Conservation (phyloP, 1,140 invertebrate genomes). For the Ceratina australensis region DNA sequence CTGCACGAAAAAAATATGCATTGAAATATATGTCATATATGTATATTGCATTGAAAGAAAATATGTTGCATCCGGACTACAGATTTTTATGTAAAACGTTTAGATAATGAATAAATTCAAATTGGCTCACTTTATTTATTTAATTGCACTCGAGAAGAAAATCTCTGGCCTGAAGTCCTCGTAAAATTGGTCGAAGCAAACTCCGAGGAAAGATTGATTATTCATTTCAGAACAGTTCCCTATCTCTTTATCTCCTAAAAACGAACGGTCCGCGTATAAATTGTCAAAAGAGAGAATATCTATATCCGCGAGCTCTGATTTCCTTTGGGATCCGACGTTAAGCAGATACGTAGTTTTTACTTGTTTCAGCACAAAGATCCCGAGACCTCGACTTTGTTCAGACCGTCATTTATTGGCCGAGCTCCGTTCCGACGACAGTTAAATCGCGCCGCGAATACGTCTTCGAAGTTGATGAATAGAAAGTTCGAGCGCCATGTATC, state of each 20-base stretch:
- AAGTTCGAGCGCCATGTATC: background rate
- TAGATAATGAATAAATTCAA: no score
- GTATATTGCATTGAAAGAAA: no score
- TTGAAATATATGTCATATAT: no score
- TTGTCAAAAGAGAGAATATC: background rate
- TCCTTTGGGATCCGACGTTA: background rate
- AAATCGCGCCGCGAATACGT: background rate
- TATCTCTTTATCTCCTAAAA: background rate
- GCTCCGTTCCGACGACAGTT: background rate
- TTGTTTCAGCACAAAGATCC: background rate
- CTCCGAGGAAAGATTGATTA: background rate
- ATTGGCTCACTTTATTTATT: no score
- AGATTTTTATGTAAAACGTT: no score
- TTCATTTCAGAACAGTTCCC: background rate
- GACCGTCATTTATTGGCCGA: background rate
- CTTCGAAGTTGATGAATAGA: slow-evolving; percentile 11
- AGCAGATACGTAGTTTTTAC: background rate
- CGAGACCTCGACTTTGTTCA: background rate
- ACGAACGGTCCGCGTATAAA: background rate
- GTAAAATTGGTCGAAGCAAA: no score
- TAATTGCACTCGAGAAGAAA: no score
- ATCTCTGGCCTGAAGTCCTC: no score
- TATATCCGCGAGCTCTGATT: slow-evolving; percentile 5
- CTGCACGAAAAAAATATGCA: no score
- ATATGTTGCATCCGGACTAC: no score